Evolutionary conservation across 2,797 vertebrate genomes (phyloP).

Genomic region (Tinamus major): DNA sequence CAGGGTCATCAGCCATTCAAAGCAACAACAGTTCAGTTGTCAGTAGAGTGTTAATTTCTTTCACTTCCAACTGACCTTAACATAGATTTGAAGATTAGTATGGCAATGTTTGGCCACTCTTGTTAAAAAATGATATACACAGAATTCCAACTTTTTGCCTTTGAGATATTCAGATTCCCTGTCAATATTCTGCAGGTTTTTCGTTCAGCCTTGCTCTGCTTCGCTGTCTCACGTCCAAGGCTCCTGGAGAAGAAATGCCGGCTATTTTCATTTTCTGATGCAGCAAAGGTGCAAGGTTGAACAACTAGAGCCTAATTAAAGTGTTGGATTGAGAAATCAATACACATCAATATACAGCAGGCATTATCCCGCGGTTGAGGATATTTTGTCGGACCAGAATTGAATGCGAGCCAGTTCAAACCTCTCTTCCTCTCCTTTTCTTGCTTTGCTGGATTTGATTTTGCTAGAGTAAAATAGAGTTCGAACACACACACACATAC

Average conservation of each 20-base stretch:
- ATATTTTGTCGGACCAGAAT: constrained; percentile 51
- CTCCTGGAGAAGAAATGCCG: constrained; percentile 4
- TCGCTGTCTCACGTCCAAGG: neutral
- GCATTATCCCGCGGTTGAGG: constrained; percentile 65
- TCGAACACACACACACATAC: neutral
- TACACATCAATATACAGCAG: constrained; percentile 71
- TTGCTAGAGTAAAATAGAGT: neutral
- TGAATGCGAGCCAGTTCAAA: neutral
- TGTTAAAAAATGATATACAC: constrained; percentile 65
- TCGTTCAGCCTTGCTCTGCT: neutral
- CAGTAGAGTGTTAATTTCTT: constrained; percentile 58
- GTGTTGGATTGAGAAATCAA: constrained; percentile 66
- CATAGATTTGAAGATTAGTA: constrained; percentile 57
- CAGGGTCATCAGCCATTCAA: constrained; percentile 87
- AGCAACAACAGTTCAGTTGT: constrained; percentile 74
- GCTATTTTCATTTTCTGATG: constrained; percentile 43
- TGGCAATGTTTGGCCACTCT: constrained; percentile 14
- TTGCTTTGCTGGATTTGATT: neutral
- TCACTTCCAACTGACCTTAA: constrained; percentile 55
- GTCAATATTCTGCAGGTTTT: constrained; percentile 54
- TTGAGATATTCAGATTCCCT: constrained; percentile 67
- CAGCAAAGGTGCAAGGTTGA: constrained; percentile 70
- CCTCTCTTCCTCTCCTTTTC: neutral
- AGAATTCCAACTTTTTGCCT: constrained; percentile 57
- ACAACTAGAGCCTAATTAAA: constrained; percentile 75